Base-by-base conservation (phyloP, 1,140 invertebrate genomes). In the Sweltsa coloradensis region DNA sequence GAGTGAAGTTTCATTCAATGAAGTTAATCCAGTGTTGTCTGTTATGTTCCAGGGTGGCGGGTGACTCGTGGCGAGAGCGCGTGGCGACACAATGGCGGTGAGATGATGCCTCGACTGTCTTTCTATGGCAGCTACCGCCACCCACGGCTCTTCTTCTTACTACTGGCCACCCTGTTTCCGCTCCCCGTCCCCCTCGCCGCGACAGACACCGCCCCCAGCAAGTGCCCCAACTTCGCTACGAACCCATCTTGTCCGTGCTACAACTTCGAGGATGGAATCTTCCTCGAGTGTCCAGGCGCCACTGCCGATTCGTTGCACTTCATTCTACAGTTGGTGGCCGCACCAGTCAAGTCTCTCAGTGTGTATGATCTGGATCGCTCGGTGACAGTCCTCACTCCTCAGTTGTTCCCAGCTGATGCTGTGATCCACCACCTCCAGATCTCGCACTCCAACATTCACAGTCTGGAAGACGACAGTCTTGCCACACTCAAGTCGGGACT, bases 231-330 rank as follows among this genome's bases (percentile, higher is more conserved):
- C 53, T 72, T 80, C 54, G 66, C 76, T 52, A 76, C 79, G 53
- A 83, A 79, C 59, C 79, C 81, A 13, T 78, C 77, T 53, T 94
- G 89, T 67, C 83, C 86, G 1, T 93, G 89, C 65, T 91, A 90
- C 70, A 85, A 85, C 66, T 87, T 90, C 61, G 85, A 90, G 62
- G 86, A 90, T 68, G 88, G 86, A 23, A 72, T 92, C 41, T 89
- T 88, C 67, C 70, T 93, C 52, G 88, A 94, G 66, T 94, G 89
- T 61, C 83, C 87, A 14, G 83, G 78, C 45, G 81, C 81, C 4
- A 80, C 79, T n/a, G 72, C 79, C 21, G 70, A 70, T 14, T 63
- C 67, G 18, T 60, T 80, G 22, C 65, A 60, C 50, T 64, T 59
- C 3, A 70, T 70, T 7, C 60, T 80, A 14, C 53, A 70, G 58